phyloP scores from a whole-genome alignment of 2,888 invertebrate genomes.

The Galerucella calmariensis region DNA sequence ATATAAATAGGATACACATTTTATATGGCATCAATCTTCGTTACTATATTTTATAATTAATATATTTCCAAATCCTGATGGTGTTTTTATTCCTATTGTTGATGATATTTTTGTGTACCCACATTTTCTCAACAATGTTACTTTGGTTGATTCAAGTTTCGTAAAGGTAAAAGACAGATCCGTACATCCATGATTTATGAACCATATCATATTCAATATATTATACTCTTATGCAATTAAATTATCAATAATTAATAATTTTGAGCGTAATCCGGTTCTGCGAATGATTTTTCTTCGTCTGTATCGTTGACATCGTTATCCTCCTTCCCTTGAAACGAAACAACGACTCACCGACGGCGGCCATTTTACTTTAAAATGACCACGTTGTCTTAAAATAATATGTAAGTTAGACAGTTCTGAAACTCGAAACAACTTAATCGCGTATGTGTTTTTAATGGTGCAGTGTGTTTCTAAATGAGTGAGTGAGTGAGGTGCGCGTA shows the following conservation, averaged over 20 bases:
- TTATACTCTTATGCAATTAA: too few species aligned
- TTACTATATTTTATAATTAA: too few species aligned
- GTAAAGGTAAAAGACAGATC: too few species aligned
- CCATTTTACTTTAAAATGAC: slow-evolving; percentile 56
- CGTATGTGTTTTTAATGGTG: slow-evolving; percentile 48
- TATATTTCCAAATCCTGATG: too few species aligned
- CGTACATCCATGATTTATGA: too few species aligned
- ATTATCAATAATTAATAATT: neutral
- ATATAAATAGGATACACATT: too few species aligned
- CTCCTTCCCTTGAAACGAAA: slow-evolving; percentile 39
- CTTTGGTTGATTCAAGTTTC: too few species aligned
- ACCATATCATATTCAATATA: too few species aligned
- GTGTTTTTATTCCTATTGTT: too few species aligned
- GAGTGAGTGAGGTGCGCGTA: slow-evolving; percentile 47
- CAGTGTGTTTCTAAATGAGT: slow-evolving; percentile 41
- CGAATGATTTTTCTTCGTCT: slow-evolving; percentile 47
- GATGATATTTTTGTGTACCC: too few species aligned
- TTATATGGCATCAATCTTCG: too few species aligned
- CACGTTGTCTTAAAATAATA: slow-evolving; percentile 56
- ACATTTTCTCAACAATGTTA: too few species aligned
- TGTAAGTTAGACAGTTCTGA: slow-evolving; percentile 55
- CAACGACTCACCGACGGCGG: slow-evolving; percentile 7
- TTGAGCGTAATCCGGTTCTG: slow-evolving; percentile 19
- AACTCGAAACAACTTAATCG: slow-evolving; percentile 54
- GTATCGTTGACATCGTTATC: slow-evolving; percentile 29